Percentiles rank a stretch among this genome's conserved stretches.
Evolutionary conservation across 2,888 invertebrate genomes (phyloP).

Genomic region (Notodonta ziczac): DNA sequence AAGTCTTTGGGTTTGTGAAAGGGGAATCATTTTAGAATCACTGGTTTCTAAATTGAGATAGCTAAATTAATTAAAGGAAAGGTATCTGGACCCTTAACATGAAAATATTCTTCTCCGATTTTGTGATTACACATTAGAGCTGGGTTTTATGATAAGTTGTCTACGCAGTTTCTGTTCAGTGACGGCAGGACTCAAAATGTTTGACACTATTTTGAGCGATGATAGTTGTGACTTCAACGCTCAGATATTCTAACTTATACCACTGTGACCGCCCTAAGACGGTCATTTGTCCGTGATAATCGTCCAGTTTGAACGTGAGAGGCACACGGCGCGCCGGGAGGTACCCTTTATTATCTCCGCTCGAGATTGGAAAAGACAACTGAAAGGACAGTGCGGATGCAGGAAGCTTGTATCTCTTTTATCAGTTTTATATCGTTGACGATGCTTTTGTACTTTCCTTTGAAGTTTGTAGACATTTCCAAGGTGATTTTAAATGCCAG

Average conservation of each 20-base stretch:
- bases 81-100: too few species aligned
- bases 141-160: too few species aligned
- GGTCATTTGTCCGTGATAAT: constrained; percentile 82
- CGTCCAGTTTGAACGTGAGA: constrained; percentile 68
- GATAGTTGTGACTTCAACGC: constrained; percentile 8
- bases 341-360: constrained; percentile 64
- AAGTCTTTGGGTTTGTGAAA: too few species aligned
- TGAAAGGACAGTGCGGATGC: constrained; percentile 4
- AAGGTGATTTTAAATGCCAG: neutral
- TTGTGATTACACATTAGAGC: too few species aligned
- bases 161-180: too few species aligned
- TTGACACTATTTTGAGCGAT: too few species aligned
- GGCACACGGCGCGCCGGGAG: constrained; percentile 45
- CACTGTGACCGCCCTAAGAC: constrained; percentile 56
- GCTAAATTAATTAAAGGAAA: too few species aligned
- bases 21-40: too few species aligned
- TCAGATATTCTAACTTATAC: constrained; percentile 31
- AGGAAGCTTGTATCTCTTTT: constrained; percentile 2
- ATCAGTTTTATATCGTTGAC: neutral
- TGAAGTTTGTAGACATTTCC: neutral
- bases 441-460: neutral
- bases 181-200: too few species aligned
- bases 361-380: constrained; percentile 64
- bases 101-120: too few species aligned
- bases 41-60: too few species aligned